Conservation (phyloP, 2,797 vertebrate genomes). For the Chaetodon trifasciatus region DNA sequence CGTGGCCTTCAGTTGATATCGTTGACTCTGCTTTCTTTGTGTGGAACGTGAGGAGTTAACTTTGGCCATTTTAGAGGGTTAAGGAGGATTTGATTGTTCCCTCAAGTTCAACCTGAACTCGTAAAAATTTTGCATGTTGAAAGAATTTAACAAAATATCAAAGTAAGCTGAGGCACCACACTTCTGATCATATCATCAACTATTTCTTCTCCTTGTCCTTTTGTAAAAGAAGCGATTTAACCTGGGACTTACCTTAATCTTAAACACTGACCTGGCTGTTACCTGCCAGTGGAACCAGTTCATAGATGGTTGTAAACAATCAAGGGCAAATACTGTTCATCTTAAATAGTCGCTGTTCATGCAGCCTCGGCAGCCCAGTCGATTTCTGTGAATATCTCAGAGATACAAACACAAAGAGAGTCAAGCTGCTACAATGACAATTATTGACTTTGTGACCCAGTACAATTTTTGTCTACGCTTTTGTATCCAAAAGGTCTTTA, state of each 20-base stretch:
- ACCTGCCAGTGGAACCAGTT: conserved; percentile 20
- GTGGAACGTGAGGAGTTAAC: conserved; percentile 41
- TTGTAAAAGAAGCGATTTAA: conserved; percentile 28
- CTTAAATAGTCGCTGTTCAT: conserved; percentile 11
- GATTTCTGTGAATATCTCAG: conserved; percentile 54
- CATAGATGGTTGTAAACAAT: conserved; percentile 45
- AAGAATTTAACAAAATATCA: conserved; percentile 38
- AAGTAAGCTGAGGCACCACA: conserved; percentile 13
- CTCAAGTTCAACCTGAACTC: conserved; percentile 14
- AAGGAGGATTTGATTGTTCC: conserved; percentile 30
- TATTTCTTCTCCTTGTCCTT: conserved; percentile 33
- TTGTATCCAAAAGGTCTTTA: conserved; percentile 71
- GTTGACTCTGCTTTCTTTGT: conserved; percentile 53
- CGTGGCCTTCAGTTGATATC: conserved; percentile 78
- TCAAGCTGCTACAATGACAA: conserved; percentile 62
- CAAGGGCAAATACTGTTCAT: conserved; percentile 47
- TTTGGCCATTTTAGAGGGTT: conserved; percentile 60
- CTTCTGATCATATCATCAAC: conserved; percentile 14
- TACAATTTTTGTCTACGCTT: conserved; percentile 63
- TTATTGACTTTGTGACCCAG: conserved; percentile 46
- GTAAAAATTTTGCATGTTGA: conserved; percentile 66
- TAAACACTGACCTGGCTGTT: conserved; percentile 8
- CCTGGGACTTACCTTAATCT: conserved; percentile 22
- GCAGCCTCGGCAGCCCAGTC: conserved; percentile 38
- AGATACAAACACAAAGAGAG: conserved; percentile 55